Evolutionary conservation across 2,888 invertebrate species (phyloP).

Genomic region (Lasiommata megera): DNA sequence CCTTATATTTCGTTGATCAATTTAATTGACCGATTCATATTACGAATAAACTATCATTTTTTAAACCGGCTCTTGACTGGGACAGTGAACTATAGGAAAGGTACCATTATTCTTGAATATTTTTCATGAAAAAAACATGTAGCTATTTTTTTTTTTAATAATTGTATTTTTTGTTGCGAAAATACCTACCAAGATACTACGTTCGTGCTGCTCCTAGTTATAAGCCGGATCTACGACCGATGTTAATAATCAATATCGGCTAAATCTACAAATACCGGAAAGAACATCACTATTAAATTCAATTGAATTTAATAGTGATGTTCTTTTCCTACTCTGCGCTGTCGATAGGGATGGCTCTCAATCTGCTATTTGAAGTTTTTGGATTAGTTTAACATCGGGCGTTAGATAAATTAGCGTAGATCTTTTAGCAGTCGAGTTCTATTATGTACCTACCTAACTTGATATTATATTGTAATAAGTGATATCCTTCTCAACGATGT

Average conservation of each 20-base stretch:
- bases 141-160: too few species aligned
- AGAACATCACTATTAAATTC: too few species aligned
- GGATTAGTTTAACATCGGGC: too few species aligned
- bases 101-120: too few species aligned
- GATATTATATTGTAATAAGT: constrained; percentile 43
- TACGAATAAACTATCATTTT: not conserved
- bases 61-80: too few species aligned
- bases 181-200: not conserved
- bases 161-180: not conserved
- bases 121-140: not conserved
- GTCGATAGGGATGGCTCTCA: too few species aligned
- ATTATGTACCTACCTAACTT: constrained; percentile 22
- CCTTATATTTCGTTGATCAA: constrained; percentile 30
- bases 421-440: constrained; percentile 34
- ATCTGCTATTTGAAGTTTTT: too few species aligned
- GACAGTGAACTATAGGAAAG: not conserved
- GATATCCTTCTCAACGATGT: constrained; percentile 59
- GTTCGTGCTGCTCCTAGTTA: not conserved
- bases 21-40: constrained; percentile 11
- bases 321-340: too few species aligned
- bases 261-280: too few species aligned
- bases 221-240: not conserved
- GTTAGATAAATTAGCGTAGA: constrained; percentile 38
- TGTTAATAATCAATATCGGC: too few species aligned
- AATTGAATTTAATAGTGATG: too few species aligned